A percentile compares a stretch with the other conserved stretches of the same genome.
Conservation (phyloP, 2,888 invertebrate genomes). For the Volucella inflata region DNA sequence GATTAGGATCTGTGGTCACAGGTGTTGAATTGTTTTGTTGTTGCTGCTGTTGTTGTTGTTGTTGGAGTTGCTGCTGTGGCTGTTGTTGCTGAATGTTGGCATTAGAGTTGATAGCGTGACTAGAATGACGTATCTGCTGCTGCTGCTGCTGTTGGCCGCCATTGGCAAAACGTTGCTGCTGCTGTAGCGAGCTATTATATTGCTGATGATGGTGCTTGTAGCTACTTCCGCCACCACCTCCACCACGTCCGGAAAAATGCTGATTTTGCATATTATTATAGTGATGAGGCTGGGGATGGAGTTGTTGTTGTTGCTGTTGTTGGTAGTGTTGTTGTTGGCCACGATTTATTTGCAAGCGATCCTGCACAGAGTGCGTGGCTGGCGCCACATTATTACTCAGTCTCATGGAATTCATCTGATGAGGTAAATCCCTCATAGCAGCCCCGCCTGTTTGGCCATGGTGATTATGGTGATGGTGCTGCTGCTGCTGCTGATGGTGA, state of each 20-base stretch:
- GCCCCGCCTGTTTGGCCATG: conserved; percentile 55
- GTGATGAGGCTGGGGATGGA: conserved; percentile 65
- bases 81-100: conserved; percentile 35
- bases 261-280: conserved; percentile 71
- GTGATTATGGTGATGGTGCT: conserved; percentile 62
- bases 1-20: conserved; percentile 62
- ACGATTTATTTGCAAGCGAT: conserved; percentile 71
- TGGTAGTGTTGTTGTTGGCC: conserved; percentile 60
- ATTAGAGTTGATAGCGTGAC: conserved; percentile 65
- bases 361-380: conserved; percentile 65
- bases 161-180: conserved; percentile 61
- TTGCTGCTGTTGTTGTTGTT: conserved; percentile 38
- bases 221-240: conserved; percentile 47
- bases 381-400: conserved; percentile 61
- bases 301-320: conserved; percentile 50
- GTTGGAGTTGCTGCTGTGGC: conserved; percentile 9
- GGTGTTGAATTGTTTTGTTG: conserved; percentile 57
- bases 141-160: conserved; percentile 67
- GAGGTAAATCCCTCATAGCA: conserved; percentile 65
- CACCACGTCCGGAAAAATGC: conserved; percentile 66
- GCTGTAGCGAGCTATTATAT: conserved; percentile 66
- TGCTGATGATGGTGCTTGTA: conserved; percentile 68
- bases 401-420: conserved; percentile 73
- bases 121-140: conserved; percentile 66
- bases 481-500: conserved; percentile 56